Conservation (phyloP, 2,797 vertebrate species). For the Eupleurogrammus muticus region DNA sequence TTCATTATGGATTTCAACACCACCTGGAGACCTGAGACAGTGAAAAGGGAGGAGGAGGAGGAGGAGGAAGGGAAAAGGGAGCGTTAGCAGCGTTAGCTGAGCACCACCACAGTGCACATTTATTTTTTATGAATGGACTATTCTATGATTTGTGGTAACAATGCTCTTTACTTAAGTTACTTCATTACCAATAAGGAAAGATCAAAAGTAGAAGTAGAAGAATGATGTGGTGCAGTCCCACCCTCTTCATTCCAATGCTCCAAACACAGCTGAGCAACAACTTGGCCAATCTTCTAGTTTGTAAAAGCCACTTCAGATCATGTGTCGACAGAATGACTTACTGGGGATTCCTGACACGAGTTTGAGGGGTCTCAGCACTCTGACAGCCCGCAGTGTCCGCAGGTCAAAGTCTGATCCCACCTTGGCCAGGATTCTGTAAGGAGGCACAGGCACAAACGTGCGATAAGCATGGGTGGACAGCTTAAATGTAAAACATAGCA, state of each 20-base stretch:
- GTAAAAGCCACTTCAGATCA: no score
- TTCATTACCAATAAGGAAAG: no score
- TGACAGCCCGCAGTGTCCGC: constrained; percentile 91
- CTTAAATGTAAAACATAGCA: not conserved
- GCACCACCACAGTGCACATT: not conserved
- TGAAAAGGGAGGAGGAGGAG: constrained; percentile 1
- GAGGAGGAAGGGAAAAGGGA: not conserved
- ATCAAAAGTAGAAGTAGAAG: no score
- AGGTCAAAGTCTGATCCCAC: constrained; percentile 96
- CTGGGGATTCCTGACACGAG: constrained; percentile 98
- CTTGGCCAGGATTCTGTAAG: constrained; percentile 91
- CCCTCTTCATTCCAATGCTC: no score
- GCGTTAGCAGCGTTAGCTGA: not conserved
- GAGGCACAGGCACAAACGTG: constrained; percentile 40
- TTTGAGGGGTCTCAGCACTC: constrained; percentile 94
- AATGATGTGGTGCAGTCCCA: no score
- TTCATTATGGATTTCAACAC: constrained; percentile 99
- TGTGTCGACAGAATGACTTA: constrained; percentile 79
- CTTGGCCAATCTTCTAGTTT: no score
- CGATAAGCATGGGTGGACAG: not conserved
- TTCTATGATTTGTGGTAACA: no score
- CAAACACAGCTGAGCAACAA: no score
- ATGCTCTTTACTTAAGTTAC: no score
- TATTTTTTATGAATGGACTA: no score
- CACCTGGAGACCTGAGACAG: constrained; percentile 91